Evolutionary conservation across 1,140 invertebrate species (phyloP).

Genomic region (Pteromalus puparum): DNA sequence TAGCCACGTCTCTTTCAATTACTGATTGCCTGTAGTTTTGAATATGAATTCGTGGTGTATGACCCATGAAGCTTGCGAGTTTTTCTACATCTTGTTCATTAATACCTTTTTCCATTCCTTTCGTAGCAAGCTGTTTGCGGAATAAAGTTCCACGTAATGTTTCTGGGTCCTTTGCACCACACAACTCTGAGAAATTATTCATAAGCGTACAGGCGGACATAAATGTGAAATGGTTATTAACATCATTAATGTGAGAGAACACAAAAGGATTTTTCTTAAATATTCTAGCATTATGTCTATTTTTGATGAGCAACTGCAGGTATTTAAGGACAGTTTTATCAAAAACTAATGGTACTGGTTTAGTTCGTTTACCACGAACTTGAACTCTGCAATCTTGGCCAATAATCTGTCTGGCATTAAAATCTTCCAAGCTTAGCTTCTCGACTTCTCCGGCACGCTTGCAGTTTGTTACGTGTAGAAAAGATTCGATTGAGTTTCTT

Average conservation of each 20-base stretch:
- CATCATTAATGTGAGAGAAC: not conserved
- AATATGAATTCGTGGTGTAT: conserved; percentile 1
- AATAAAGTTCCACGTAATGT: conserved; percentile 27
- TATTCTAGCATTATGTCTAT: not conserved
- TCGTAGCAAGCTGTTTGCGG: conserved; percentile 35
- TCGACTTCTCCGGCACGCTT: conserved; percentile 1
- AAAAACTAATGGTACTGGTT: not conserved
- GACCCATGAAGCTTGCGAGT: not conserved
- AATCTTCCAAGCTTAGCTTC: not conserved
- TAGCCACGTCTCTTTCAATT: not conserved
- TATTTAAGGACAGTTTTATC: not conserved
- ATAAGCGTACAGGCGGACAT: not conserved
- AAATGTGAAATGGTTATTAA: not conserved
- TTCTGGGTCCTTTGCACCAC: conserved; percentile 15
- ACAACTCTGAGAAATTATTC: not conserved
- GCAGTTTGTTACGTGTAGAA: not conserved
- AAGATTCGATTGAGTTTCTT: not conserved
- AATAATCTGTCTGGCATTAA: not conserved
- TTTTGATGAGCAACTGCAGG: not conserved
- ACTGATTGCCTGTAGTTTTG: conserved; percentile 20
- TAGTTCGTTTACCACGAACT: not conserved
- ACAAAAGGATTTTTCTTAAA: not conserved
- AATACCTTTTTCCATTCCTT: conserved; percentile 1
- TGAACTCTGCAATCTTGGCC: not conserved
- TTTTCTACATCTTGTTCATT: not conserved